phyloP scores from a whole-genome alignment of 2,113 vertebrate genomes.

The Clarias magur region DNA sequence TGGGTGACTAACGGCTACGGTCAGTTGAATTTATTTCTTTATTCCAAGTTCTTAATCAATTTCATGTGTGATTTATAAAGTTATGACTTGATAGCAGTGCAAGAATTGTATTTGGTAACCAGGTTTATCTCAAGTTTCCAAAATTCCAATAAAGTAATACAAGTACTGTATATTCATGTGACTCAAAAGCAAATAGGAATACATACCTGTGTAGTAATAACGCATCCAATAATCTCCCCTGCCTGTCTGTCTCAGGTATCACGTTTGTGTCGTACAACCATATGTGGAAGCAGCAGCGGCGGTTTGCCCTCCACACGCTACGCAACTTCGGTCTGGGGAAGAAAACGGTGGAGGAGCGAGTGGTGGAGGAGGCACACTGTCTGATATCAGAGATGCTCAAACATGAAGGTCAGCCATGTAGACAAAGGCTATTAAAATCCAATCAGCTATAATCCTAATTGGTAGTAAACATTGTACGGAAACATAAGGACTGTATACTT shows the following conservation, averaged over 20 bases:
- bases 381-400: conserved; percentile 45
- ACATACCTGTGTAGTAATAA: not conserved
- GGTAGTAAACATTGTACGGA: too few species aligned
- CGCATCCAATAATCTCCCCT: not conserved
- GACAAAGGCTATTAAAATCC: not conserved
- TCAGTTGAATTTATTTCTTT: not conserved
- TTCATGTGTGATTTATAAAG: too few species aligned
- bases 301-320: conserved; percentile 55
- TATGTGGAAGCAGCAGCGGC: conserved; percentile 58
- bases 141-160: too few species aligned
- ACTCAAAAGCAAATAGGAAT: too few species aligned
- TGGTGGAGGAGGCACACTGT: conserved; percentile 53
- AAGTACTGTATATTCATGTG: too few species aligned
- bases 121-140: too few species aligned
- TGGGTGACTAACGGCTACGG: conserved; percentile 47
- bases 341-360: conserved; percentile 54
- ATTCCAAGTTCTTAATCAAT: too few species aligned
- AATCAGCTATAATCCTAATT: too few species aligned
- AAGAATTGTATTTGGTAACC: too few species aligned
- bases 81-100: too few species aligned
- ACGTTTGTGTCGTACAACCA: conserved; percentile 33
- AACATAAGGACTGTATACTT: too few species aligned
- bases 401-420: conserved; percentile 36
- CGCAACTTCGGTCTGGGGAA: conserved; percentile 60
- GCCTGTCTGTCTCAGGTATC: conserved; percentile 45